Conservation (phyloP, 2,797 vertebrate genomes). For the Liasis olivaceus region DNA sequence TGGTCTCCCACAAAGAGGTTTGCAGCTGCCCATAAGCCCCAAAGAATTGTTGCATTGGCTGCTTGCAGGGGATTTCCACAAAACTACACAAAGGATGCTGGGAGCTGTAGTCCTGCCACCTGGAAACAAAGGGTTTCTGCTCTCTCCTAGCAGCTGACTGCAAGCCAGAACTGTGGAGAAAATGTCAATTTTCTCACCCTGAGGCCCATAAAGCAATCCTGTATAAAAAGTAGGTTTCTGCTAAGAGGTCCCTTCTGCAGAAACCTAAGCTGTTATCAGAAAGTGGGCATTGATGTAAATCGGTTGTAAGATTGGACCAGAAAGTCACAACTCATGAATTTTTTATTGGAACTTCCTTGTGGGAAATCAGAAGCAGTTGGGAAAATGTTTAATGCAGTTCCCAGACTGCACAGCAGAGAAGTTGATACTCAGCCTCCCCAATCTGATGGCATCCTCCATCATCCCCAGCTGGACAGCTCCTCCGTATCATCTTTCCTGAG, state of each 20-base stretch:
- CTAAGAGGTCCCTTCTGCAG: not conserved
- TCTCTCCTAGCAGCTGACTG: not conserved
- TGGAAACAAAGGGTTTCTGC: conserved; percentile 13
- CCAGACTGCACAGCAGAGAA: not conserved
- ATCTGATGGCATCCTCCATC: not conserved
- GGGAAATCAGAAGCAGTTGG: not conserved
- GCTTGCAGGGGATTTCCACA: not conserved
- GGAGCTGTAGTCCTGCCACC: conserved; percentile 4
- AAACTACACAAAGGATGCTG: not conserved
- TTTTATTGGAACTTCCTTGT: not conserved
- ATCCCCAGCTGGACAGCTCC: not conserved
- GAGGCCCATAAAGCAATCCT: not conserved
- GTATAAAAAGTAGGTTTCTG: not conserved
- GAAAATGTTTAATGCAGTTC: not conserved
- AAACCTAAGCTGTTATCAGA: not conserved
- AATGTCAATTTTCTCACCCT: not conserved
- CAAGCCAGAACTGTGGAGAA: not conserved
- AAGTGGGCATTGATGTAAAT: not conserved
- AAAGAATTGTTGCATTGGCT: not conserved
- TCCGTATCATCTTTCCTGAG: not conserved
- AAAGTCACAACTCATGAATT: not conserved
- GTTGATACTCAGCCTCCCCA: not conserved
- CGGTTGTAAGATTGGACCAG: not conserved
- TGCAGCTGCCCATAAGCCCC: not conserved
- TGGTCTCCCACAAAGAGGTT: not conserved